A percentile compares a stretch with the other conserved stretches of the same genome.
These are phyloP conservation scores for Gila robusta DNA, from an alignment of 2,797 vertebrate genomes.

Conservation along the genomic window DNA sequence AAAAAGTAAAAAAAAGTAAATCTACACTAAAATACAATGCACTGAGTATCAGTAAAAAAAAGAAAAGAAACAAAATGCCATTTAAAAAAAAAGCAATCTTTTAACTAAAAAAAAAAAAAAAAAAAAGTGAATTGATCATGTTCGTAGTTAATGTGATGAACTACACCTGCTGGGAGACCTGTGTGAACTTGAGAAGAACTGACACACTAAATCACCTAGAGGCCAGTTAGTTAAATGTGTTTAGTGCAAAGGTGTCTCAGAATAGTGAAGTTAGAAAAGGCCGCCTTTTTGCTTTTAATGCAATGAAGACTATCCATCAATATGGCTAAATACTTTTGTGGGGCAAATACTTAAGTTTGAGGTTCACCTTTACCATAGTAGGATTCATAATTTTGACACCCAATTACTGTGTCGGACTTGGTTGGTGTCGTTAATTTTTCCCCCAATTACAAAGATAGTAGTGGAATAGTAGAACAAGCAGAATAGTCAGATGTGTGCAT, in stretches of 20 bases:
- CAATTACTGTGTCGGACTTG: neutral
- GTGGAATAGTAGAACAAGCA: neutral
- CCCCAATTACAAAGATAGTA: neutral
- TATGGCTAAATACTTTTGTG: neutral
- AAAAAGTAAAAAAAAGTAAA: neutral
- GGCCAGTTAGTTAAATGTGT: neutral
- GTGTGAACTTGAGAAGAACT: constrained; percentile 2
- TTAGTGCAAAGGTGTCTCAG: neutral
- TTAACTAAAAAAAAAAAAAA: neutral
- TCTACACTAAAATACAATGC: neutral
- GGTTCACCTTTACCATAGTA: neutral
- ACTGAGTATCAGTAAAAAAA: neutral
- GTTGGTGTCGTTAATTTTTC: neutral
- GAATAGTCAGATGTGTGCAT: neutral
- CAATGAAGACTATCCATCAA: neutral
- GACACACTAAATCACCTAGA: neutral
- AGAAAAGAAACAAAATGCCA: too few relatives aligned
- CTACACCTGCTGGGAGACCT: constrained; percentile 3
- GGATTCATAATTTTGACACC: neutral
- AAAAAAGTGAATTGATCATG: neutral
- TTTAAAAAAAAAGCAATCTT: neutral
- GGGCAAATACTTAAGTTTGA: neutral
- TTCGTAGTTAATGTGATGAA: neutral
- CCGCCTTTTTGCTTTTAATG: neutral
- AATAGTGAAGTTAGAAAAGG: neutral